phyloP scores from a whole-genome alignment of 30 jellyfish, hydroid and myxozoan genomes.

The Aurelia sp. region DNA sequence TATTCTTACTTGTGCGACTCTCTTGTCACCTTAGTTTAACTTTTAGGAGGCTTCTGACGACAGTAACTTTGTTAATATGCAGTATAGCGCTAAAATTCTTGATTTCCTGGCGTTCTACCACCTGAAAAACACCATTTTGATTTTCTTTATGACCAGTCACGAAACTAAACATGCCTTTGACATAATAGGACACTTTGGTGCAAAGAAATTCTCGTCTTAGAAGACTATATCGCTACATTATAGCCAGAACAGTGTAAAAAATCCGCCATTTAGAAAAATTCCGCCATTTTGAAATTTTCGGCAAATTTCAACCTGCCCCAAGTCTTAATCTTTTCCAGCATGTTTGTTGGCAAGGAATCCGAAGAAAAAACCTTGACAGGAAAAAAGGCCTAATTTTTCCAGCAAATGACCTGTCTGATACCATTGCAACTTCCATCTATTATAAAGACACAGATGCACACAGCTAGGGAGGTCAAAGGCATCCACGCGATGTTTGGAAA shows the following conservation, averaged over 20 bases:
- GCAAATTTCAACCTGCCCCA: slow-evolving; percentile 21
- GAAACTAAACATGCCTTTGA: slow-evolving; percentile 20
- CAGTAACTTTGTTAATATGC: not conserved
- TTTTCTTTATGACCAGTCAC: slow-evolving; percentile 20
- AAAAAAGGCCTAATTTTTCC: slow-evolving; percentile 42
- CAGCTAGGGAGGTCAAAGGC: no score
- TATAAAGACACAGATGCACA: no score
- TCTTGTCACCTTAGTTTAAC: not conserved
- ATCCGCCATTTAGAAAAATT: no score
- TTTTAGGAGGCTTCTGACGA: not conserved
- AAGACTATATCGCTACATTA: slow-evolving; percentile 21
- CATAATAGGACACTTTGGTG: slow-evolving; percentile 41
- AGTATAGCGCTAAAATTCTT: not conserved
- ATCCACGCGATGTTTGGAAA: no score
- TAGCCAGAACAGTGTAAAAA: slow-evolving; percentile 21
- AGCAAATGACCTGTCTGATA: slow-evolving; percentile 20
- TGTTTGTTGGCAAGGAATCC: slow-evolving; percentile 33
- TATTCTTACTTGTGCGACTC: not conserved
- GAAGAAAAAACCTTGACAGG: slow-evolving; percentile 54
- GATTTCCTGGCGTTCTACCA: not conserved
- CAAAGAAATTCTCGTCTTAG: slow-evolving; percentile 22
- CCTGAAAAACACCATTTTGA: not conserved
- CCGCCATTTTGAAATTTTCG: slow-evolving; percentile 24
- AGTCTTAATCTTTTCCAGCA: slow-evolving; percentile 19
- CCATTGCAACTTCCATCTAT: not conserved